Evolutionary conservation across 2,888 invertebrate species (phyloP), one percentile per base, ranked within the genome.

Genomic region (Synanthedon vespiformis): DNA sequence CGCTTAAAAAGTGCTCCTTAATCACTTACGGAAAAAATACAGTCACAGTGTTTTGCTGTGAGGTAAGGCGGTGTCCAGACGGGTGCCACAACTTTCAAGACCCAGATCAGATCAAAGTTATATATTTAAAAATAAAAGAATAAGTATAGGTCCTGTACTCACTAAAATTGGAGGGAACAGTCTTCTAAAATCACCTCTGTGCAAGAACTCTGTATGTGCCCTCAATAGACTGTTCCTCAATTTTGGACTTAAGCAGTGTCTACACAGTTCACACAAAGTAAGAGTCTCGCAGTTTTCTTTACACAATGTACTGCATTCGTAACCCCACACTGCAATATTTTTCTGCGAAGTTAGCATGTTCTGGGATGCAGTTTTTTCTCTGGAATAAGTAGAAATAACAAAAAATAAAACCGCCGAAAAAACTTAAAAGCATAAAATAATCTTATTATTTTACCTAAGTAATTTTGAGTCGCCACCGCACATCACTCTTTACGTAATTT

Each of bases 131-230:
- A 34, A 34, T 16, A 16, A 34, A 34, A 22, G 22, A 22, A 22
- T 22, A 4, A 22, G 14, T 57, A n/a, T n/a, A n/a, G n/a, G n/a
- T n/a, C n/a, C n/a, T n/a, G n/a, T n/a, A 53, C 64, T 61, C 57
- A 75, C 92, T 88, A 93, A 90, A 34, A 90, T 70, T 11, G 92
- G 92, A 1, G 98, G 98, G 65, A 94, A 92, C 27, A 98, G 88
- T 61, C 98, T 89, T 66, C 92, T 91, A 74, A 93, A 96, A 61
- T 94, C 93, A 54, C 93, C 92, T 63, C 90, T 90, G 70, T 94
- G 93, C 16, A 94, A 75, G 72, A 96, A 95, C 70, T 99, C 98
- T 52, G 89, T 82, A 67, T 94, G 94, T 0, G 96, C 93, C 57
- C 87, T 80, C 51, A 91, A 84, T 10, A 98, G 73, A 53, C 86